These are phyloP conservation scores for Xiphophorus hellerii DNA, from an alignment of 2,113 vertebrate genomes.

Conservation along the genomic window DNA sequence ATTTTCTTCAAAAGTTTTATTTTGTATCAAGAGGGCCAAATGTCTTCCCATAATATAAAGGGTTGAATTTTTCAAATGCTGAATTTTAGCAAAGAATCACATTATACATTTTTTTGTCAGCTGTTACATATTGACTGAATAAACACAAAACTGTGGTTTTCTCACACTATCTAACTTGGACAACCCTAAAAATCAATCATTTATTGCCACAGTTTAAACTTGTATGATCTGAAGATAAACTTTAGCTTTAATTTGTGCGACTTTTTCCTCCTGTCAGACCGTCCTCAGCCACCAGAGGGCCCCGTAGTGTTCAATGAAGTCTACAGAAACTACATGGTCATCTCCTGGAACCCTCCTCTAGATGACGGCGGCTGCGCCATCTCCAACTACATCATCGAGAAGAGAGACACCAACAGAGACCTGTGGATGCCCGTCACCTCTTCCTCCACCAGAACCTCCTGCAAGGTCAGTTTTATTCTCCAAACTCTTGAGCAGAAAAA, in stretches of 20 bases:
- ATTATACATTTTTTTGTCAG: too few relatives aligned
- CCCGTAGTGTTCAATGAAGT: conserved; percentile 94
- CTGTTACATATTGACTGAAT: too few relatives aligned
- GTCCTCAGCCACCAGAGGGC: conserved; percentile 93
- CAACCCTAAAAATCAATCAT: too few relatives aligned
- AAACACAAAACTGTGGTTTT: too few relatives aligned
- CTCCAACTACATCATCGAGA: conserved; percentile 97
- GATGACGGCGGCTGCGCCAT: conserved; percentile 96
- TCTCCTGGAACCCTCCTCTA: conserved; percentile 96
- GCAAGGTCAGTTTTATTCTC: conserved; percentile 75
- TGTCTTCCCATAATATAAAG: too few relatives aligned
- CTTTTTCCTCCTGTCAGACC: conserved; percentile 79
- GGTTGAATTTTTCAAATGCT: too few relatives aligned
- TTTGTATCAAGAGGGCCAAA: too few relatives aligned
- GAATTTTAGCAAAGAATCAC: too few relatives aligned
- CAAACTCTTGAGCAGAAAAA: background rate
- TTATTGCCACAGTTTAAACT: background rate
- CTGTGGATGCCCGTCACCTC: conserved; percentile 97
- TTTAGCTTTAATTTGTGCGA: background rate
- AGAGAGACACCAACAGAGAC: conserved; percentile 93
- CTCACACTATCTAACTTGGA: too few relatives aligned
- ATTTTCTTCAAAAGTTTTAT: too few relatives aligned
- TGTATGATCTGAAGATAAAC: background rate
- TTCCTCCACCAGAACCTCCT: conserved; percentile 90
- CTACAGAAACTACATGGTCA: conserved; percentile 91